Evolutionary conservation across 2,888 invertebrate species (phyloP).

Genomic region (Sinodicranocentrus sp.): DNA sequence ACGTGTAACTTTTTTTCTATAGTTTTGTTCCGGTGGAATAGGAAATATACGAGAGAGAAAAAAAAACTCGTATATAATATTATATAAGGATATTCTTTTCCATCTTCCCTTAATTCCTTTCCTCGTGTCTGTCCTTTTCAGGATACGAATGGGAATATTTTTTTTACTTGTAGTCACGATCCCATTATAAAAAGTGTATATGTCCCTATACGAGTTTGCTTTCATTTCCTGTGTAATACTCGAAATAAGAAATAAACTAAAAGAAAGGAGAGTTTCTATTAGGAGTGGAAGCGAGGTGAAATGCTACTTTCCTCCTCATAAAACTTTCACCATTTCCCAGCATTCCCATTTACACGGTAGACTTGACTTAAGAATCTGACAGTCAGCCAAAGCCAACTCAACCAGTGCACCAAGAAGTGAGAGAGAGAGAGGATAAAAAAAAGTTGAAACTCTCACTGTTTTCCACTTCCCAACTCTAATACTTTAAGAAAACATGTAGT

Average conservation of each 20-base stretch:
- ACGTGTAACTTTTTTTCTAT: slow-evolving; percentile 1
- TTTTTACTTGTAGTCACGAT: too few species aligned
- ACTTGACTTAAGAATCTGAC: slow-evolving; percentile 67
- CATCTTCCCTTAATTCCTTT: too few species aligned
- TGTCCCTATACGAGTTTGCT: too few species aligned
- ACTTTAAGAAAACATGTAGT: background rate
- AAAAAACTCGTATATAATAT: too few species aligned
- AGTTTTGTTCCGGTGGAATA: too few species aligned
- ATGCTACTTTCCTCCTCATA: slow-evolving; percentile 60
- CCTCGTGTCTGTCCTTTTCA: too few species aligned
- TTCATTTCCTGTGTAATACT: slow-evolving; percentile 15
- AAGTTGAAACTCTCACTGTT: slow-evolving; percentile 31
- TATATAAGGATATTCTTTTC: too few species aligned
- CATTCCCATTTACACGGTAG: slow-evolving; percentile 69
- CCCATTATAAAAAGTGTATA: too few species aligned
- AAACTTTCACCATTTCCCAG: slow-evolving; percentile 70
- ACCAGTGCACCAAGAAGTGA: too few species aligned
- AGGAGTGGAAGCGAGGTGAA: slow-evolving; percentile 35
- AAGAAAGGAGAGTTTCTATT: slow-evolving; percentile 34
- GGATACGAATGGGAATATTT: too few species aligned
- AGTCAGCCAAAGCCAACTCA: slow-evolving; percentile 58
- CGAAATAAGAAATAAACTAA: slow-evolving; percentile 56
- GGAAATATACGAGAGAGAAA: too few species aligned
- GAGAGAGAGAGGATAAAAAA: slow-evolving; percentile 18
- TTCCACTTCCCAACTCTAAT: background rate